Percentiles rank a stretch among this genome's conserved stretches.
Evolutionary conservation across 2,888 invertebrate genomes (phyloP).

Genomic region (Drosophila nr. fundita): DNA sequence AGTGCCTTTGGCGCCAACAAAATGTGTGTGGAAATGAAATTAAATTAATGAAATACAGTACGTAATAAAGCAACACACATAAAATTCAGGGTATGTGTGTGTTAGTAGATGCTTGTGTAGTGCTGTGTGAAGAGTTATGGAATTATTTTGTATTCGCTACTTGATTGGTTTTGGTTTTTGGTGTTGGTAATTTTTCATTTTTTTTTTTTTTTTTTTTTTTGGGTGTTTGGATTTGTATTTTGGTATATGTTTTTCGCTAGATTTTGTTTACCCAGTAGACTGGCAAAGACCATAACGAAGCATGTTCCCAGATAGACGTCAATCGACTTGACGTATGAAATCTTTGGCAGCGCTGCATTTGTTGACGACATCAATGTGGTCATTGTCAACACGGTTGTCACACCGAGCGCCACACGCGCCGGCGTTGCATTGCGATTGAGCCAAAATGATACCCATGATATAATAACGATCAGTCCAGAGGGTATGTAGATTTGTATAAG

Average conservation of each 20-base stretch:
- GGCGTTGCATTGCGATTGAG: slow-evolving; percentile 97
- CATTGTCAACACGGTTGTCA: slow-evolving; percentile 98
- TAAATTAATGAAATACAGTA: slow-evolving; percentile 18
- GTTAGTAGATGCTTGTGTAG: slow-evolving; percentile 28
- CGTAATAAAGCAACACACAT: slow-evolving; percentile 38
- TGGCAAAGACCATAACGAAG: slow-evolving; percentile 99
- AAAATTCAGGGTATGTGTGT: slow-evolving; percentile 23
- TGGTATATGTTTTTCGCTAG: slow-evolving; percentile 57
- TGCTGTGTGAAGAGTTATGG: slow-evolving; percentile 30
- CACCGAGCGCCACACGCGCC: slow-evolving; percentile 96
- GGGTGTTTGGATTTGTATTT: slow-evolving; percentile 29
- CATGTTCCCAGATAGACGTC: slow-evolving; percentile 98
- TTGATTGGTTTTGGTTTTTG: slow-evolving; percentile 18
- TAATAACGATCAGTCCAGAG: slow-evolving; percentile 97
- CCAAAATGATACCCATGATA: slow-evolving; percentile 99
- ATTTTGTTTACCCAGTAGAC: slow-evolving; percentile 92
- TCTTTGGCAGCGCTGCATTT: slow-evolving; percentile 98
- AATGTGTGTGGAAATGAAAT: slow-evolving; percentile 12
- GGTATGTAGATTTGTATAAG: slow-evolving; percentile 99
- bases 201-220: slow-evolving; percentile 9
- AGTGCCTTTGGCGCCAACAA: slow-evolving; percentile 31
- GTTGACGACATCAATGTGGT: slow-evolving; percentile 98
- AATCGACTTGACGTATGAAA: slow-evolving; percentile 98
- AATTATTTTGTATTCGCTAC: slow-evolving; percentile 30
- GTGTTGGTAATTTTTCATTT: not conserved